These are phyloP conservation scores for Punctoribates punctum DNA, from an alignment of 2,888 invertebrate species.

Conservation along the genomic window DNA sequence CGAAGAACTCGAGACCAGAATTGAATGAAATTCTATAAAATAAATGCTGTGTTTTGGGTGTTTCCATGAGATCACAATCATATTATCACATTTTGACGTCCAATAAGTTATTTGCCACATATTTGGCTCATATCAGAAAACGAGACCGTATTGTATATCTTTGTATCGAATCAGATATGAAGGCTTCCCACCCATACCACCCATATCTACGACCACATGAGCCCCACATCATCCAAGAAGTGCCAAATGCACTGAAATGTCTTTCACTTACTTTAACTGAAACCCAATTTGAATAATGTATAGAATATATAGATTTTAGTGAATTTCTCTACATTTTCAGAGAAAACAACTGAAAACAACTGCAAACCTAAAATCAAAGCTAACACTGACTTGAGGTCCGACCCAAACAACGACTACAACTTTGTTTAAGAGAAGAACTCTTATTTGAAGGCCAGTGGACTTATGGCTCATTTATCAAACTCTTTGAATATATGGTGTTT, in stretches of 20 bases:
- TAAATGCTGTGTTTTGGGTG: background rate
- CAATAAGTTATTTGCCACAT: background rate
- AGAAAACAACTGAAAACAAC: background rate
- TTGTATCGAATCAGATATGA: constrained; percentile 19
- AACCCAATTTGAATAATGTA: constrained; percentile 17
- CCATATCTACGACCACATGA: background rate
- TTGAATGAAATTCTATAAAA: constrained; percentile 7
- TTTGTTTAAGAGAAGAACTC: background rate
- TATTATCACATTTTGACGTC: constrained; percentile 15
- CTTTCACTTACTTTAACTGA: constrained; percentile 28
- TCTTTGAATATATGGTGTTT: no score
- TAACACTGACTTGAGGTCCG: background rate
- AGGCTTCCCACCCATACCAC: constrained; percentile 18
- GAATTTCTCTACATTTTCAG: background rate
- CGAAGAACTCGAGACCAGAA: background rate
- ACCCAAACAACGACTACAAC: no score
- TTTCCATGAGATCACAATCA: constrained; percentile 10
- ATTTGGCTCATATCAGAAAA: background rate
- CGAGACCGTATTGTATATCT: background rate
- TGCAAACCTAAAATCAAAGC: background rate
- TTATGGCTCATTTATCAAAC: constrained; percentile 14
- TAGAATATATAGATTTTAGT: background rate
- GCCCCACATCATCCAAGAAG: background rate
- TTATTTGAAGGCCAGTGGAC: background rate
- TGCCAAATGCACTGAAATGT: constrained; percentile 24